Percentiles rank a stretch among this genome's conserved stretches.
These are phyloP conservation scores for Cotesia vestalis DNA, from an alignment of 1,140 invertebrate genomes.

Conservation along the genomic window DNA sequence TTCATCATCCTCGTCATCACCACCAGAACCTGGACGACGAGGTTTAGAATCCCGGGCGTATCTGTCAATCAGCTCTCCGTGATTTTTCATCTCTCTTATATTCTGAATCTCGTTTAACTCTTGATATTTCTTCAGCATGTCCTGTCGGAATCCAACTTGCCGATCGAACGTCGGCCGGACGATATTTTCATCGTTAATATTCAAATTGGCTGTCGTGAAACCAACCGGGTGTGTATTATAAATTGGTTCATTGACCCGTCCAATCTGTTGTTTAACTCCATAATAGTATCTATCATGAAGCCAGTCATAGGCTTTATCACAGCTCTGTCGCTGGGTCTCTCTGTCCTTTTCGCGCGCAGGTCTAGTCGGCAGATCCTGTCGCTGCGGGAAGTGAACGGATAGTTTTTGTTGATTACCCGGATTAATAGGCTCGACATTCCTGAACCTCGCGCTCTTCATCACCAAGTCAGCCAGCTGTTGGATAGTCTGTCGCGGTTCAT, in stretches of 20 bases:
- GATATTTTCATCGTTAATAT: conserved; percentile 21
- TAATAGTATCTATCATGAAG: conserved; percentile 53
- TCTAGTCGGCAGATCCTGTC: not conserved
- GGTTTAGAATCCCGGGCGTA: conserved; percentile 49
- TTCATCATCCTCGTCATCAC: conserved; percentile 62
- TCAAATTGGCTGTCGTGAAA: conserved; percentile 43
- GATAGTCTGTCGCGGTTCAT: conserved; percentile 53
- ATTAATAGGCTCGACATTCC: conserved; percentile 40
- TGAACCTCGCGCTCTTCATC: conserved; percentile 62
- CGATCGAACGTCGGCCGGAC: not conserved
- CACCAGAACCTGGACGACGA: conserved; percentile 41
- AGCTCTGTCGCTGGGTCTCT: conserved; percentile 34
- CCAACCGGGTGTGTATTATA: conserved; percentile 45
- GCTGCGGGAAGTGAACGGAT: conserved; percentile 21
- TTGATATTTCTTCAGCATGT: conserved; percentile 6
- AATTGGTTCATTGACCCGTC: conserved; percentile 8
- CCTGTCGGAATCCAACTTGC: conserved; percentile 26
- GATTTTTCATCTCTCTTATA: not conserved
- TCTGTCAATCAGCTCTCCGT: conserved; percentile 47
- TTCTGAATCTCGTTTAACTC: not conserved
- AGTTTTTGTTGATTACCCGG: conserved; percentile 26
- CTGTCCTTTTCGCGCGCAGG: conserved; percentile 11
- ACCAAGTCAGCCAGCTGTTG: conserved; percentile 59
- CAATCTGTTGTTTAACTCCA: conserved; percentile 26
- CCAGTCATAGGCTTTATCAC: conserved; percentile 52